Evolutionary conservation across 2,113 vertebrate genomes (phyloP).

Genomic region (Saguinus midas): DNA sequence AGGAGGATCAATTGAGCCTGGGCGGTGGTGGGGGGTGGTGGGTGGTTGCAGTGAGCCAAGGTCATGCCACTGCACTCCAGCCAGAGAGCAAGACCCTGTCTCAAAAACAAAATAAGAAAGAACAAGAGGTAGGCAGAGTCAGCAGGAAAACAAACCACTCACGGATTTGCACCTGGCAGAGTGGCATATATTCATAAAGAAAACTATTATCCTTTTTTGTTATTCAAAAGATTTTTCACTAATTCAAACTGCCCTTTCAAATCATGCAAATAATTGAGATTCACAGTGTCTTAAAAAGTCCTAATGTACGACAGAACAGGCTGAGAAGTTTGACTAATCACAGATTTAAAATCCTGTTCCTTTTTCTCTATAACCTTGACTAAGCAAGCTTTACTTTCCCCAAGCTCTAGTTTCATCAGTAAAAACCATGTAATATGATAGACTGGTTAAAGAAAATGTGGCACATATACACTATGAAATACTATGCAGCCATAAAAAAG

Average conservation of each 20-base stretch:
- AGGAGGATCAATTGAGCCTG: no score
- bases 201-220: neutral
- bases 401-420: neutral
- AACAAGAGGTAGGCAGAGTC: no score
- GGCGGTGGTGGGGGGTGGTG: no score
- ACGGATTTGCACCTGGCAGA: neutral
- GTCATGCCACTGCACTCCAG: no score
- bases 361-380: neutral
- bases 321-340: neutral
- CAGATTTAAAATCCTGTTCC: neutral
- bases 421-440: neutral
- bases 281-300: neutral
- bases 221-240: neutral
- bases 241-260: neutral
- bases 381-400: neutral
- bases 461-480: no score
- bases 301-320: neutral
- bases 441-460: no score
- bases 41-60: no score
- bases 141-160: no score
- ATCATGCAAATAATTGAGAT: neutral
- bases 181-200: neutral
- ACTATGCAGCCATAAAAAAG: no score
- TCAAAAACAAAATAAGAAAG: no score
- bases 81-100: no score